Evolutionary conservation across 2,888 invertebrate species (phyloP).

Genomic region (Ethmia dodecea): DNA sequence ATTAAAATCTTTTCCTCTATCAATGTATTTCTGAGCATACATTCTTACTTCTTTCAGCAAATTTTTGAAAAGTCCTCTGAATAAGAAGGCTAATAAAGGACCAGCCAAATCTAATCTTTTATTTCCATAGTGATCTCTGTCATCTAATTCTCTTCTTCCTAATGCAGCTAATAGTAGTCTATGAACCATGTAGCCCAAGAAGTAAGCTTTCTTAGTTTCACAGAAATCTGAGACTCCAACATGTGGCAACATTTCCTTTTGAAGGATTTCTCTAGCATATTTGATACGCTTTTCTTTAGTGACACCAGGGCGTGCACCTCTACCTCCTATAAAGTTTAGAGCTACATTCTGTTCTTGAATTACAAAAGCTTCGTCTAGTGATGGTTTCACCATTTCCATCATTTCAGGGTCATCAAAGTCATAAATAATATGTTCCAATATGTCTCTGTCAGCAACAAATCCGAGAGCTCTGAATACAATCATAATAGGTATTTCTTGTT

Average conservation of each 20-base stretch:
- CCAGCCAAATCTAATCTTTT: slow-evolving; percentile 98
- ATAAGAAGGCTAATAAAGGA: slow-evolving; percentile 96
- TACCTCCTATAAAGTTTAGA: slow-evolving; percentile 97
- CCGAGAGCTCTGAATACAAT: slow-evolving; percentile 99
- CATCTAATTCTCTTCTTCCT: slow-evolving; percentile 97
- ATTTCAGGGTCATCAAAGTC: slow-evolving; percentile 99
- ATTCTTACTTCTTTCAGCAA: slow-evolving; percentile 97
- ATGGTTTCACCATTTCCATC: slow-evolving; percentile 99
- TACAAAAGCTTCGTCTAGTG: slow-evolving; percentile 99
- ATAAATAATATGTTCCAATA: slow-evolving; percentile 99
- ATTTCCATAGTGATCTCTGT: slow-evolving; percentile 99
- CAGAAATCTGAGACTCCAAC: slow-evolving; percentile 99
- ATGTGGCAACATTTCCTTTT: slow-evolving; percentile 99
- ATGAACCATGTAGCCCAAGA: slow-evolving; percentile 99
- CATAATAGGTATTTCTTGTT: slow-evolving; percentile 99
- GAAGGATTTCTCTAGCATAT: slow-evolving; percentile 99
- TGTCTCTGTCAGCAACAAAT: slow-evolving; percentile 99
- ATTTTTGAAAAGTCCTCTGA: slow-evolving; percentile 97
- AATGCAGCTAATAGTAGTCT: slow-evolving; percentile 94
- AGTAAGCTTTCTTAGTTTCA: slow-evolving; percentile 99
- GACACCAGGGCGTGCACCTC: slow-evolving; percentile 98
- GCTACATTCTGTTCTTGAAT: slow-evolving; percentile 99
- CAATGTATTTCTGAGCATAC: slow-evolving; percentile 99
- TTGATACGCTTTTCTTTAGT: slow-evolving; percentile 99
- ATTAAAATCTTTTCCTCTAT: slow-evolving; percentile 99